Evolutionary conservation across 2,113 vertebrate genomes (phyloP).

Genomic region (Cercopithecus mona): DNA sequence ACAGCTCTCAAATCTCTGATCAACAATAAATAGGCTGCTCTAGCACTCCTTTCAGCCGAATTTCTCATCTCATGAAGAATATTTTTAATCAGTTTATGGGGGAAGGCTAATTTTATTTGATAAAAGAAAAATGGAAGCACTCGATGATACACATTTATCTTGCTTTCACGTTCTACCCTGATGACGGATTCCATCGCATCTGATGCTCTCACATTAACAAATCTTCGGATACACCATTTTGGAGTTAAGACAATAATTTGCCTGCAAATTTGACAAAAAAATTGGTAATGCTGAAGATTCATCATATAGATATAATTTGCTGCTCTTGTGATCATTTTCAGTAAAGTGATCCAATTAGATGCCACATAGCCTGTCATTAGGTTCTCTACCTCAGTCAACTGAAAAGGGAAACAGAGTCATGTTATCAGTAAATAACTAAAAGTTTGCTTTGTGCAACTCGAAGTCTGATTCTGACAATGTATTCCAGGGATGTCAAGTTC

Average conservation of each 20-base stretch:
- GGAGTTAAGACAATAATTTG: slow-evolving; percentile 74
- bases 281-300: slow-evolving; percentile 50
- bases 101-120: slow-evolving; percentile 65
- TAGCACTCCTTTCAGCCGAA: slow-evolving; percentile 4
- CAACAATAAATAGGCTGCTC: neutral
- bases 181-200: slow-evolving; percentile 33
- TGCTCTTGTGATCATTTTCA: slow-evolving; percentile 67
- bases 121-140: slow-evolving; percentile 30
- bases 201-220: slow-evolving; percentile 17
- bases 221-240: slow-evolving; percentile 66
- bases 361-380: neutral
- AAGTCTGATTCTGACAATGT: slow-evolving; percentile 11
- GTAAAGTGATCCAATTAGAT: slow-evolving; percentile 61
- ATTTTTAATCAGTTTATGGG: slow-evolving; percentile 39
- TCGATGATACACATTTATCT: neutral
- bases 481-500: neutral
- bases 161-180: neutral
- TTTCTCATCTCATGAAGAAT: neutral
- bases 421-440: slow-evolving; percentile 27
- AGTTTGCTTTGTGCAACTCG: neutral
- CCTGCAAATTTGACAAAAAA: slow-evolving; percentile 69
- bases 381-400: slow-evolving; percentile 25
- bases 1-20: neutral
- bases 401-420: neutral
- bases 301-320: slow-evolving; percentile 70